These are phyloP conservation scores for Nylanderia fulva DNA, from an alignment of 1,140 invertebrate species.

Conservation along the genomic window DNA sequence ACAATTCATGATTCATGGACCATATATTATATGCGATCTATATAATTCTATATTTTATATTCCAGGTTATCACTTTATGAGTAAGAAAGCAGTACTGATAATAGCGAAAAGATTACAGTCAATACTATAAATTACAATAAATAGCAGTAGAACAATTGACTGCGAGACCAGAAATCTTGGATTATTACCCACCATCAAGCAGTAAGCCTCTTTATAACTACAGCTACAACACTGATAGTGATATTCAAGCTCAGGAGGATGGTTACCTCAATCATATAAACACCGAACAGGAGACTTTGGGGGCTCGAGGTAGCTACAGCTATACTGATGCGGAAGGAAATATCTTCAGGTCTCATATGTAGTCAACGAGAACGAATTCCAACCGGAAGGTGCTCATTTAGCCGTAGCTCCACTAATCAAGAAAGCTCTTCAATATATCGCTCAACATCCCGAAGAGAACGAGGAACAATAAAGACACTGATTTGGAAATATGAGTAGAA, in stretches of 20 bases:
- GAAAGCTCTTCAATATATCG: constrained; percentile 82
- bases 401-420: constrained; percentile 89
- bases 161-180: too few species aligned
- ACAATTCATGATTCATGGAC: background rate
- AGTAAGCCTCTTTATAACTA: constrained; percentile 83
- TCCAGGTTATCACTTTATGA: constrained; percentile 67
- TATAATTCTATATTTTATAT: constrained; percentile 1
- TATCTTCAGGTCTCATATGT: constrained; percentile 89
- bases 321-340: constrained; percentile 92
- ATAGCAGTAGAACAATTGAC: too few species aligned
- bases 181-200: too few species aligned
- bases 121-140: too few species aligned
- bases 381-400: constrained; percentile 90
- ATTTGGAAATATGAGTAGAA: background rate
- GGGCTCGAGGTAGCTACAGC: constrained; percentile 89
- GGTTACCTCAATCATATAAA: constrained; percentile 80
- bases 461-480: background rate
- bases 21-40: background rate
- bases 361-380: constrained; percentile 93
- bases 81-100: constrained; percentile 57
- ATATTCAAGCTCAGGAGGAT: constrained; percentile 88
- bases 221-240: constrained; percentile 91
- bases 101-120: too few species aligned
- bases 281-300: constrained; percentile 88
- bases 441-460: constrained; percentile 78